Base-by-base conservation (phyloP, 2,888 invertebrate species). In the Cheilosia pagana region DNA sequence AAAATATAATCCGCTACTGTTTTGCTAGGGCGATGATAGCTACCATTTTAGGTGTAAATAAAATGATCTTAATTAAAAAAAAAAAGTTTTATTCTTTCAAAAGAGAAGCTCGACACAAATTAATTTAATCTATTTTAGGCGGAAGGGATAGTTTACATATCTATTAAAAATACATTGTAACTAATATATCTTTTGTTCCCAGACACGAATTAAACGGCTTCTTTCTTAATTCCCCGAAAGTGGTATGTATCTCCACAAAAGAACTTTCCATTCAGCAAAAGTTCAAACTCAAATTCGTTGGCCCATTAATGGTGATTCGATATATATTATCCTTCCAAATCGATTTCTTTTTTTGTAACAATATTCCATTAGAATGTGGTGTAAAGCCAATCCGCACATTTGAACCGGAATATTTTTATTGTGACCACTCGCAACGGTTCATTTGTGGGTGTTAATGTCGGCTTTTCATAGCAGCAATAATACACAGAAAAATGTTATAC, bases 381-480 rank as follows among this genome's bases (percentile, higher is more conserved):
- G 76, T 52, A 60, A 68, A 60, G 67, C 67, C 52, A 76, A 60
- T 76, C 67, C 59, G 76, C 52, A 76, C 76, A 76, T 76, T 76
- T 76, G 76, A 76, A 59, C 76, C 57, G 53, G 76, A 76, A 76
- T 76, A 68, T 59, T 59, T 60, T 41, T 52, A 52, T 68, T 60
- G 67, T 76, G 76, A 75, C 75, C 75, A 75, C 31, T 57, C 28
- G 48, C 57, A 59, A 67, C 59, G 75, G 75, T 75, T 67, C 67
- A 67, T 60, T 76, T 76, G 67, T 60, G 76, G 76, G 76, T 76
- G 76, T 76, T 76, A 76, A 76, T 67, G 52, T 68, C 25, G 76
- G 67, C 60, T 43, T 75, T 59, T 59, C 59, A 57, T 67, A 75
- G 41, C 48, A 43, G 50, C 50, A 72, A 28, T 62, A 28, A 59